Evolutionary conservation across 2,113 vertebrate genomes (phyloP).

Genomic region (Scolopax mira): DNA sequence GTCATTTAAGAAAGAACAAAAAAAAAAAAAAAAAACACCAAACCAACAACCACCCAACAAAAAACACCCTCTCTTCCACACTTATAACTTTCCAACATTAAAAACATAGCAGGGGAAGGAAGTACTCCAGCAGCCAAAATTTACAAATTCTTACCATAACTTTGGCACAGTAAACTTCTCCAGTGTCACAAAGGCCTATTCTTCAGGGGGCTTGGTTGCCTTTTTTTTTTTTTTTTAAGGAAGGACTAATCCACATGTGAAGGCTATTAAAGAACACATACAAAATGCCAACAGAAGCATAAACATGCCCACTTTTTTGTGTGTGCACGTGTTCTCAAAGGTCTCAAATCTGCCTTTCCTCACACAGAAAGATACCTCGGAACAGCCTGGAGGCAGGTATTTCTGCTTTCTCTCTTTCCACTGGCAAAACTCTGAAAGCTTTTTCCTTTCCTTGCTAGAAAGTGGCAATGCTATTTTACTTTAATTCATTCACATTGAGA

Average conservation of each 20-base stretch:
- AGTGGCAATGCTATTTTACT: background rate
- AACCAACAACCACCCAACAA: background rate
- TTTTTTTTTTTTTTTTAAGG: background rate
- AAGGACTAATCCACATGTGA: slow-evolving; percentile 46
- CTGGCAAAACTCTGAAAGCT: background rate
- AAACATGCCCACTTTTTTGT: background rate
- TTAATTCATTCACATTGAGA: background rate
- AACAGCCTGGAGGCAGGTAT: background rate
- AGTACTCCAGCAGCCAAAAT: slow-evolving; percentile 62
- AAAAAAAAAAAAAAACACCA: background rate
- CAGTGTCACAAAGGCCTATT: slow-evolving; percentile 66
- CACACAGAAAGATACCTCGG: background rate
- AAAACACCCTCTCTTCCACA: slow-evolving; percentile 18
- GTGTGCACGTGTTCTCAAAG: background rate
- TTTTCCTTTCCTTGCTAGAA: background rate
- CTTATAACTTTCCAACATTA: slow-evolving; percentile 20
- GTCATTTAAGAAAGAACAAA: slow-evolving; percentile 3
- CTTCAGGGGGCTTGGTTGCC: slow-evolving; percentile 33
- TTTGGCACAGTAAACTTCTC: slow-evolving; percentile 54
- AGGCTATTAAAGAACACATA: slow-evolving; percentile 29
- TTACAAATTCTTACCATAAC: slow-evolving; percentile 74
- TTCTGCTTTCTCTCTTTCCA: background rate
- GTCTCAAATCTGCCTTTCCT: background rate
- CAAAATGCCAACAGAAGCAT: slow-evolving; percentile 14
- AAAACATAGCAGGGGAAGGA: slow-evolving; percentile 64